Percentiles rank a stretch among this genome's conserved stretches.
Evolutionary conservation across 2,888 invertebrate species (phyloP).

Genomic region (Neuroscelio doddi): DNA sequence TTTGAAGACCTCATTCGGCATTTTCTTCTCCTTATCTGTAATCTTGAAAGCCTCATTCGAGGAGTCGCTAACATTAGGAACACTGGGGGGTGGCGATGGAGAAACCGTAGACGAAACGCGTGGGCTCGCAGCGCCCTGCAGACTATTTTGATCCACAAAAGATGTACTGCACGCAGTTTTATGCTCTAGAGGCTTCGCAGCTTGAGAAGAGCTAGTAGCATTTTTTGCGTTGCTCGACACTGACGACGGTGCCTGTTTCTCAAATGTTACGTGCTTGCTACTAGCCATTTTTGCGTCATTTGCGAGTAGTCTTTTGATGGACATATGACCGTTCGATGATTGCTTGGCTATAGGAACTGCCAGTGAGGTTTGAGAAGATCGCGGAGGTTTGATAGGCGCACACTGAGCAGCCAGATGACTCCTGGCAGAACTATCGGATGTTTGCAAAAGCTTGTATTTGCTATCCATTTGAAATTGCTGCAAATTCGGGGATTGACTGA

Average conservation of each 20-base stretch:
- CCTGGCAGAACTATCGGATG: constrained; percentile 38
- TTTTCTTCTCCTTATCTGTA: constrained; percentile 21
- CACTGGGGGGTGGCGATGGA: constrained; percentile 57
- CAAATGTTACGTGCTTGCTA: constrained; percentile 26
- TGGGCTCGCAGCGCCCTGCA: constrained; percentile 58
- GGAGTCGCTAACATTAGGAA: constrained; percentile 15
- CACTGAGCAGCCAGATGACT: constrained; percentile 63
- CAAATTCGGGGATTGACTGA: constrained; percentile 50
- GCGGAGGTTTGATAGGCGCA: constrained; percentile 60
- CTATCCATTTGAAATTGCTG: constrained; percentile 53
- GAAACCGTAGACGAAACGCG: constrained; percentile 63
- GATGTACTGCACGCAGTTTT: constrained; percentile 10
- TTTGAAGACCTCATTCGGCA: constrained; percentile 53
- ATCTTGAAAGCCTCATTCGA: constrained; percentile 24
- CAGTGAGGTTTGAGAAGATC: constrained; percentile 56
- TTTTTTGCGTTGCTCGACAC: background rate
- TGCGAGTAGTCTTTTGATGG: constrained; percentile 26
- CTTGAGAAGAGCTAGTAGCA: background rate
- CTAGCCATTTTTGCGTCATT: constrained; percentile 6
- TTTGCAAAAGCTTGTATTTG: background rate
- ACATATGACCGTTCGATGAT: constrained; percentile 25
- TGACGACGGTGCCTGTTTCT: constrained; percentile 20
- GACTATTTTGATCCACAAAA: constrained; percentile 21
- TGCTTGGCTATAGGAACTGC: constrained; percentile 61
- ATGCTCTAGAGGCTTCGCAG: constrained; percentile 5